These are phyloP conservation scores for Parthenolecanium corni DNA, from an alignment of 2,888 invertebrate species.

Conservation along the genomic window DNA sequence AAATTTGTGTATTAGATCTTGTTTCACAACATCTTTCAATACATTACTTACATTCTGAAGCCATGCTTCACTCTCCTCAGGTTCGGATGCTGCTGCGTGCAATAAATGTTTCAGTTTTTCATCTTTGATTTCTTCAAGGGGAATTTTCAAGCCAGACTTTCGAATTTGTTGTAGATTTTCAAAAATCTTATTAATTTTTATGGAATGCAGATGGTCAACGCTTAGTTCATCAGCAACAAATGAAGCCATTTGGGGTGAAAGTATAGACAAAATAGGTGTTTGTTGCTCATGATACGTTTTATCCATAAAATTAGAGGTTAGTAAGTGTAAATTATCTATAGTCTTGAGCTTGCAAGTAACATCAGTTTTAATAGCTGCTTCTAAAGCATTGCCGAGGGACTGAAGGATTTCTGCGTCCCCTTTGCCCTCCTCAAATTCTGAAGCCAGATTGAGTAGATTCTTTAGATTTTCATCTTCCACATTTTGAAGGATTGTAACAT, in stretches of 20 bases:
- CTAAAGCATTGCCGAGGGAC: not conserved
- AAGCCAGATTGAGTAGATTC: not conserved
- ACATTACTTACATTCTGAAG: not conserved
- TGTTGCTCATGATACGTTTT: not conserved
- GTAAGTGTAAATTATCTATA: not conserved
- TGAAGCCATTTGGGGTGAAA: not conserved
- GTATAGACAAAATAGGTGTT: too few relatives aligned
- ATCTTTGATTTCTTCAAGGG: not conserved
- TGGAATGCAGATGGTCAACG: not conserved
- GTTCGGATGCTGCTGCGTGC: not conserved
- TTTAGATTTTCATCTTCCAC: not conserved
- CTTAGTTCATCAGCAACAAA: not conserved
- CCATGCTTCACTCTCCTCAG: not conserved
- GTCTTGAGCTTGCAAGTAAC: not conserved
- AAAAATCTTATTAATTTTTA: not conserved
- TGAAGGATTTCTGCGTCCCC: not conserved
- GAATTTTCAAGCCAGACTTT: conserved; percentile 54
- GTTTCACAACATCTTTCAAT: not conserved
- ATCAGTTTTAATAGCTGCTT: not conserved
- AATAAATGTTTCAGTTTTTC: not conserved
- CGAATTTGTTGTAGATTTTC: conserved; percentile 46
- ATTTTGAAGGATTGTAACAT: not conserved
- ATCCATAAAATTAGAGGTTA: not conserved
- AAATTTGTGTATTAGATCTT: not conserved
- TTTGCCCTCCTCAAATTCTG: not conserved